Base-by-base conservation (phyloP, 2,888 invertebrate species). In the Timema podura region DNA sequence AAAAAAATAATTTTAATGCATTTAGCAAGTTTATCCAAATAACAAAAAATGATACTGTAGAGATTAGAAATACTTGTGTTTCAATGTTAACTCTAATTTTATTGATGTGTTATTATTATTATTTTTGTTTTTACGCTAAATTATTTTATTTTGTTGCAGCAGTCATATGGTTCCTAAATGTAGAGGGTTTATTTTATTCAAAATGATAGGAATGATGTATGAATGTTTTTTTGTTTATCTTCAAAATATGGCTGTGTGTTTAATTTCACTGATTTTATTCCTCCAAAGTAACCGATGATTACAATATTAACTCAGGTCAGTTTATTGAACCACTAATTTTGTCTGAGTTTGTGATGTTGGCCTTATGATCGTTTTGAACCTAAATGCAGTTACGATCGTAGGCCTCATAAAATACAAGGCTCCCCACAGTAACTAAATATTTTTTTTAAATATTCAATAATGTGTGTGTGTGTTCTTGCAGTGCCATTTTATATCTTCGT, bases 281-380 rank as follows among this genome's bases (percentile, higher is more conserved):
- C 30, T 30, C 78, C 78, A 75, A 79, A 76, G 79, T 77, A 79
- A 77, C 76, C 78, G 79, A 80, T 80, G 77, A 77, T 81, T 79
- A 81, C 80, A 81, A 81, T 81, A 81, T 81, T 80, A 81, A 81
- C 81, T 81, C 81, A 81, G 81, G 80, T 81, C 80, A 79, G 69
- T 79, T 81, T 80, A 78, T 78, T 81, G 30, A 30, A 30, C 30
- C 30, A 30, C 30, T 30, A 30, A 30, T 74, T 75, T 75, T 72
- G 7, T 61, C 44, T 16, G 16, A 13, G 61, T 57, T 6, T n/a
- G 57, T 57, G 30, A 30, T 30, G 30, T 30, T 30, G 30, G 30
- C 30, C 3, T 1, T 30, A 30, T 30, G 30, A 30, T 30, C 30
- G 3, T 30, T 3, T 30, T 2, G 30, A 30, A 30, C 30, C 30